phyloP scores from a whole-genome alignment of 2,797 vertebrate species.

The Novumbra hubbsi region DNA sequence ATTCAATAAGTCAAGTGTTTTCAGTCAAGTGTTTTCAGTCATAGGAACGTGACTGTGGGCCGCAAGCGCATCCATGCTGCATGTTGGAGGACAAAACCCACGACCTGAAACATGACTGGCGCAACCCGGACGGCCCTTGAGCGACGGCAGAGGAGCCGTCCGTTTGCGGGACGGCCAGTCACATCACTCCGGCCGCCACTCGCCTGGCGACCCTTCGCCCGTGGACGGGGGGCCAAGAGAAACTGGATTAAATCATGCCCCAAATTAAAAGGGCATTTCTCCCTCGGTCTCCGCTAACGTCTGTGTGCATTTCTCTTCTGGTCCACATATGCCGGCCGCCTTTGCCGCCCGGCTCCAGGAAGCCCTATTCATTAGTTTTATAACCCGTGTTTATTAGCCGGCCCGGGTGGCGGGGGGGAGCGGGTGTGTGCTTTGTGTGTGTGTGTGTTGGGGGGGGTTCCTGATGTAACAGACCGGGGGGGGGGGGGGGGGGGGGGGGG shows the following conservation, averaged over 20 bases:
- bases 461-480: constrained; percentile 12
- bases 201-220: neutral
- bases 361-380: constrained; percentile 69
- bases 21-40: neutral
- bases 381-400: constrained; percentile 67
- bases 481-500: constrained; percentile 9
- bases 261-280: constrained; percentile 39
- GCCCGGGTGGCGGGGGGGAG: constrained; percentile 49
- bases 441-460: constrained; percentile 1
- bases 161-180: neutral
- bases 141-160: neutral
- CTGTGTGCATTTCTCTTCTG: constrained; percentile 23
- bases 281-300: constrained; percentile 27
- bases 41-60: constrained; percentile 6
- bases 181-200: neutral
- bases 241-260: constrained; percentile 38
- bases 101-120: constrained; percentile 15
- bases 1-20: constrained; percentile 4
- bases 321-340: constrained; percentile 11
- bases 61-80: constrained; percentile 5
- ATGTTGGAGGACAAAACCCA: constrained; percentile 17
- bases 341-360: constrained; percentile 11
- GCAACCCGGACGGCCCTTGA: neutral
- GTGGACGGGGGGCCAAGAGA: constrained; percentile 29
- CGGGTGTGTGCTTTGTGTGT: constrained; percentile 6